A percentile compares a stretch with the other conserved stretches of the same genome.
These are phyloP conservation scores for Neodon shergylaensis DNA, from an alignment of 2,113 vertebrate species.

Conservation along the genomic window DNA sequence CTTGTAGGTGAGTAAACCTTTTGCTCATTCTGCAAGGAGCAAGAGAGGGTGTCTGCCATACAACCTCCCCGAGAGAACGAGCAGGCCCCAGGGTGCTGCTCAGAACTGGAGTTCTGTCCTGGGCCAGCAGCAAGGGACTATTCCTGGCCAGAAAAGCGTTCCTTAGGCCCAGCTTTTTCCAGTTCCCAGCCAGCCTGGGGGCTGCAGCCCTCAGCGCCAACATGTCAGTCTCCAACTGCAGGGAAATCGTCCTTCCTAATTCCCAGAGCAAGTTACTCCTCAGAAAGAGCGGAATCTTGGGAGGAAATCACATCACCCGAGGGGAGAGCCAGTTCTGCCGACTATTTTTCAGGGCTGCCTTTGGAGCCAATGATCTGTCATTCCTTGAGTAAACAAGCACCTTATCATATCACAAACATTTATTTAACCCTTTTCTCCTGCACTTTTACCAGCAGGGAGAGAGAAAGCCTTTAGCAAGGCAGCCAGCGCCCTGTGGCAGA, in stretches of 20 bases:
- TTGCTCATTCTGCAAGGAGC: background rate
- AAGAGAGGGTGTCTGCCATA: background rate
- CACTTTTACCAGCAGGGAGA: conserved; percentile 87
- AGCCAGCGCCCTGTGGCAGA: conserved; percentile 87
- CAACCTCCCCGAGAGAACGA: background rate
- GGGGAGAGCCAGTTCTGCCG: conserved; percentile 87
- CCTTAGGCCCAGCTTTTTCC: background rate
- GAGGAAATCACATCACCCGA: conserved; percentile 91
- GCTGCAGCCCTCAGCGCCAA: conserved; percentile 65
- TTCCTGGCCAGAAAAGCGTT: background rate
- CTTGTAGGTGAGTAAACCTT: background rate
- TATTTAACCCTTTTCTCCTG: conserved; percentile 98
- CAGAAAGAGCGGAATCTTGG: conserved; percentile 84
- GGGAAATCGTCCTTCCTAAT: conserved; percentile 85
- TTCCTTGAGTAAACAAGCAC: conserved; percentile 94
- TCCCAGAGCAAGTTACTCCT: conserved; percentile 85
- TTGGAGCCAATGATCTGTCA: conserved; percentile 90
- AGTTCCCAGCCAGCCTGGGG: background rate
- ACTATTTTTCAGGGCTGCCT: conserved; percentile 89
- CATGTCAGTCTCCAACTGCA: conserved; percentile 70
- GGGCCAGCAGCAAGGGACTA: background rate
- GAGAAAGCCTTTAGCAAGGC: conserved; percentile 87
- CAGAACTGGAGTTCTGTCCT: background rate
- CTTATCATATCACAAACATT: conserved; percentile 99
- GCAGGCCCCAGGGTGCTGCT: background rate